These are phyloP conservation scores for Fregata magnificens DNA, from an alignment of 2,113 vertebrate genomes.

Conservation along the genomic window DNA sequence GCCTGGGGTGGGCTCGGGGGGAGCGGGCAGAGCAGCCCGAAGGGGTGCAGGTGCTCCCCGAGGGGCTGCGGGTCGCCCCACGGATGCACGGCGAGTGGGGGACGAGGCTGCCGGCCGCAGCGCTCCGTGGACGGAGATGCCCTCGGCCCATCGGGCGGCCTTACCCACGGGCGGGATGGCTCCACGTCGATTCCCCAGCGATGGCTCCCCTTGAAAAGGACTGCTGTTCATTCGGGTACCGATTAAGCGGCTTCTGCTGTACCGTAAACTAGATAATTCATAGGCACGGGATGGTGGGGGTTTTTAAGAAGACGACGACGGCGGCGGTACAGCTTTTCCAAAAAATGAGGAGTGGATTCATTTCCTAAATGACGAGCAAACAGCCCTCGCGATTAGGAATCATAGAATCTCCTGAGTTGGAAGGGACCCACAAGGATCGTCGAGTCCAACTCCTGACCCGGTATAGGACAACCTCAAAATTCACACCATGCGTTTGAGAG, in stretches of 20 bases:
- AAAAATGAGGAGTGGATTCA: background rate
- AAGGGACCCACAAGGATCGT: too few species aligned
- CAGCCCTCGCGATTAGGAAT: background rate
- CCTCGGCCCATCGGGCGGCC: background rate
- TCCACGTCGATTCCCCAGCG: fast-evolving
- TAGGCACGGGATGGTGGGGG: fast-evolving
- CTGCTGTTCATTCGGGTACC: background rate
- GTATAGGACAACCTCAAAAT: too few species aligned
- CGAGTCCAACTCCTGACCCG: too few species aligned
- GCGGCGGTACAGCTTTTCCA: background rate
- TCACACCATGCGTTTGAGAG: too few species aligned
- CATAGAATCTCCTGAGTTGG: too few species aligned
- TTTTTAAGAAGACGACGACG: background rate
- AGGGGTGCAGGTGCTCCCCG: background rate
- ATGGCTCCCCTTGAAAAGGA: background rate
- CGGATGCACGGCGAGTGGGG: fast-evolving
- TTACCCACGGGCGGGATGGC: fast-evolving
- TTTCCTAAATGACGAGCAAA: background rate
- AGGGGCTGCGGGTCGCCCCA: background rate
- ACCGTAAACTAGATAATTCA: background rate
- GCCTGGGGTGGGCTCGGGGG: too few species aligned
- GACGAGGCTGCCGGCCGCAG: fast-evolving
- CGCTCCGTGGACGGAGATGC: fast-evolving
- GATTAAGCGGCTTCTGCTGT: background rate
- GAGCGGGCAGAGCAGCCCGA: background rate